These are phyloP conservation scores for Papilio helenus DNA, from an alignment of 1,140 invertebrate species.

Conservation along the genomic window DNA sequence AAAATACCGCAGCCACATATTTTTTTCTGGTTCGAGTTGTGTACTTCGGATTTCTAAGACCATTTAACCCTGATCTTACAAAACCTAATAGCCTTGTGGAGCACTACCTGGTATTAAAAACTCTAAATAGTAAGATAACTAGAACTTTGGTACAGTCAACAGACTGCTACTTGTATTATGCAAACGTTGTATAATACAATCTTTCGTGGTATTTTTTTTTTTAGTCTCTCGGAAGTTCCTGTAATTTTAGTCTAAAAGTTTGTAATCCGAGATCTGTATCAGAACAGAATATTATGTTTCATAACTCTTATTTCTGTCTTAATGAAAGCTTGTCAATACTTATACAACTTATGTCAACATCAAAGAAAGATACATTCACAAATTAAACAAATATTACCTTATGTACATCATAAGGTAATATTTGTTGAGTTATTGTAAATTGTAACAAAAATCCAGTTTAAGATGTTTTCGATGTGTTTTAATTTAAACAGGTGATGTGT, in stretches of 20 bases:
- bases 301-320: not conserved
- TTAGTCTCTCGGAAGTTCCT: not conserved
- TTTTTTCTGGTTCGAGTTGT: not conserved
- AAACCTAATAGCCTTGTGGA: no score
- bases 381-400: not conserved
- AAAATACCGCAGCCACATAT: not conserved
- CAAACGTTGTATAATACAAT: no score
- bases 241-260: not conserved
- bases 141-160: no score
- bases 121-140: no score
- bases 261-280: slow-evolving; percentile 23
- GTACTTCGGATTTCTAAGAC: no score
- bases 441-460: not conserved
- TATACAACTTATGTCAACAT: slow-evolving; percentile 1
- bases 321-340: not conserved
- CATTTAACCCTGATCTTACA: no score
- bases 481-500: slow-evolving; percentile 28
- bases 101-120: no score
- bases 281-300: slow-evolving; percentile 11
- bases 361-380: slow-evolving; percentile 14
- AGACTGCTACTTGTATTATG: no score
- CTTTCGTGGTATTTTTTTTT: not conserved
- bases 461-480: not conserved
- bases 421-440: slow-evolving; percentile 19
- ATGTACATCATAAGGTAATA: no score